Conservation (phyloP, 2,113 vertebrate species). For the Indicator indicator region DNA sequence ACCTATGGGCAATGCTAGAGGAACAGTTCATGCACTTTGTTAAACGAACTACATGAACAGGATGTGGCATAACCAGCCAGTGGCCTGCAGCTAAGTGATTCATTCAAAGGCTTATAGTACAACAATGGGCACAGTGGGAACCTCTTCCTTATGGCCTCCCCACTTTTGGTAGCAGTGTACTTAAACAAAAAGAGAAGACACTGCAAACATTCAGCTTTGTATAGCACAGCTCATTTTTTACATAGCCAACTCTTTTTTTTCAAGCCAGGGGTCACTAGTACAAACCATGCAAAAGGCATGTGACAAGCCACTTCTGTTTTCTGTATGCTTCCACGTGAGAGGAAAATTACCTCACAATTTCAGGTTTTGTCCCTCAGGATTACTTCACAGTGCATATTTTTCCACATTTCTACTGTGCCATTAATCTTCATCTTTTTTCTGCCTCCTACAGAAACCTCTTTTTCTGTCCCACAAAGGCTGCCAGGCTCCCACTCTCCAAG, state of each 20-base stretch:
- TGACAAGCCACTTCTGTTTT: neutral
- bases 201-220: neutral
- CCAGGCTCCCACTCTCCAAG: conserved; percentile 18
- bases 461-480: conserved; percentile 30
- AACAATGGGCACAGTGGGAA: neutral
- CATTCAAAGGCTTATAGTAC: neutral
- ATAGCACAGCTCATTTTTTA: neutral
- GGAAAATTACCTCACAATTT: conserved; percentile 53
- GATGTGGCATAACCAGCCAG: accelerated
- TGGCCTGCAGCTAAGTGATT: neutral
- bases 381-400: conserved; percentile 41
- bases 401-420: conserved; percentile 50
- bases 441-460: conserved; percentile 27
- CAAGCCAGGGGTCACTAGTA: neutral
- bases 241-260: neutral
- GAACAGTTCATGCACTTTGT: neutral
- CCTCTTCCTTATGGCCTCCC: neutral
- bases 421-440: conserved; percentile 48
- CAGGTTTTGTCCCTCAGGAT: conserved; percentile 27
- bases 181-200: neutral
- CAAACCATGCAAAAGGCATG: neutral
- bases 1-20: neutral
- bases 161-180: neutral
- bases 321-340: neutral
- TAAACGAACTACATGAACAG: neutral